Conservation (phyloP, 1,140 invertebrate genomes). For the Drosophila serrata region DNA sequence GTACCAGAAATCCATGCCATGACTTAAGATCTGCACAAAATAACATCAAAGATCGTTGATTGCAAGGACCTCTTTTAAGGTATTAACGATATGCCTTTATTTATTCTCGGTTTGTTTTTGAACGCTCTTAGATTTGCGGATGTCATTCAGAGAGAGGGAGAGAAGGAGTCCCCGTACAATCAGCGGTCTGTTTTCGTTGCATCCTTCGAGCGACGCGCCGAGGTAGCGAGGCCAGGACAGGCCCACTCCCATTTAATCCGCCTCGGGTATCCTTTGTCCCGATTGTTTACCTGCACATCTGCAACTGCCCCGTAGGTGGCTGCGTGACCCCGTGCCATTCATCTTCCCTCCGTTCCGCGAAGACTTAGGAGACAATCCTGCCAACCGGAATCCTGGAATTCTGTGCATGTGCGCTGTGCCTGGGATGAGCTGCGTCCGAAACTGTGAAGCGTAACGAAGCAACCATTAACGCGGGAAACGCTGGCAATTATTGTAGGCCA, state of each 20-base stretch:
- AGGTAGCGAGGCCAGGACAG: constrained; percentile 56
- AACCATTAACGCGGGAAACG: constrained; percentile 46
- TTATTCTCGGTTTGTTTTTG: constrained; percentile 37
- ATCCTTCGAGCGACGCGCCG: constrained; percentile 30
- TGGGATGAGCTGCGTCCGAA: constrained; percentile 10
- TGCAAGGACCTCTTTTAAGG: neutral
- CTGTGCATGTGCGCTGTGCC: constrained; percentile 26
- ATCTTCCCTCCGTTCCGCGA: constrained; percentile 56
- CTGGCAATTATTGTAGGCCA: constrained; percentile 54
- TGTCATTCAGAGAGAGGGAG: constrained; percentile 52
- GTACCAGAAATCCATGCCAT: neutral
- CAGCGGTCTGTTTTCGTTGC: constrained; percentile 57
- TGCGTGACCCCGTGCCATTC: constrained; percentile 62
- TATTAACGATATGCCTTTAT: constrained; percentile 26
- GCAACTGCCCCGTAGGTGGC: constrained; percentile 62
- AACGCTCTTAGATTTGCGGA: constrained; percentile 32
- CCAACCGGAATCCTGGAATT: constrained; percentile 62
- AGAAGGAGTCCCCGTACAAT: constrained; percentile 36
- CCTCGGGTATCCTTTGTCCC: constrained; percentile 53
- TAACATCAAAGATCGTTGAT: neutral
- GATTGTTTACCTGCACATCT: constrained; percentile 68
- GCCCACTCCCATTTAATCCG: constrained; percentile 74
- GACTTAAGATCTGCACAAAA: neutral
- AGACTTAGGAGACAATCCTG: constrained; percentile 56
- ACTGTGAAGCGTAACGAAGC: constrained; percentile 63